Evolutionary conservation across 2,888 invertebrate genomes (phyloP).

Genomic region (Ophraella communa): DNA sequence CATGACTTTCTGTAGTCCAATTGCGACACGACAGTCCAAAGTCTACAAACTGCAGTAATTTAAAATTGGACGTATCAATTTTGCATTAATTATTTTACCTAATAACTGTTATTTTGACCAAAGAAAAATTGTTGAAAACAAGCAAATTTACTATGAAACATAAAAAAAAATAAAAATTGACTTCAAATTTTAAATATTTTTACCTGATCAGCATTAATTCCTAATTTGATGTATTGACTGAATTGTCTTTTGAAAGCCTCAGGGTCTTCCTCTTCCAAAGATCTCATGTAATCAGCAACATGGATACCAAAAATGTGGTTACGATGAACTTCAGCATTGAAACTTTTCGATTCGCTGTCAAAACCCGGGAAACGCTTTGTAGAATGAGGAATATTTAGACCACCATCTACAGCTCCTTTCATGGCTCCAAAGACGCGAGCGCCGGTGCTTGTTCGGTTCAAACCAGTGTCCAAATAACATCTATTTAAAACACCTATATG

Average conservation of each 20-base stretch:
- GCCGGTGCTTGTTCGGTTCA: conserved; percentile 97
- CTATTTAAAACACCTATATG: too few relatives aligned
- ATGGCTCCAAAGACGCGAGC: conserved; percentile 98
- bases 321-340: conserved; percentile 95
- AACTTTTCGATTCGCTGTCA: conserved; percentile 90
- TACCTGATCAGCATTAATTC: conserved; percentile 89
- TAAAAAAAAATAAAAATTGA: too few relatives aligned
- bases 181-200: conserved; percentile 43
- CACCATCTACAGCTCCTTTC: conserved; percentile 99
- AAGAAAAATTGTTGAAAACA: too few relatives aligned
- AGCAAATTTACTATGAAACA: too few relatives aligned
- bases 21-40: conserved; percentile 65
- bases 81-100: too few relatives aligned
- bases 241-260: conserved; percentile 98
- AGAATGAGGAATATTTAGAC: conserved; percentile 97
- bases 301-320: conserved; percentile 97
- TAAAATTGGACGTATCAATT: conserved; percentile 61
- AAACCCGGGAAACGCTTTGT: conserved; percentile 98
- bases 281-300: conserved; percentile 96
- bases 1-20: conserved; percentile 66
- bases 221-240: conserved; percentile 91
- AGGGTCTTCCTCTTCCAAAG: conserved; percentile 92
- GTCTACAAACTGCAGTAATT: conserved; percentile 63
- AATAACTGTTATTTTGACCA: too few relatives aligned
- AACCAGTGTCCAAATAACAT: conserved; percentile 96